These are phyloP conservation scores for Antigone vipio DNA, from an alignment of 2,113 vertebrate genomes.

Conservation along the genomic window DNA sequence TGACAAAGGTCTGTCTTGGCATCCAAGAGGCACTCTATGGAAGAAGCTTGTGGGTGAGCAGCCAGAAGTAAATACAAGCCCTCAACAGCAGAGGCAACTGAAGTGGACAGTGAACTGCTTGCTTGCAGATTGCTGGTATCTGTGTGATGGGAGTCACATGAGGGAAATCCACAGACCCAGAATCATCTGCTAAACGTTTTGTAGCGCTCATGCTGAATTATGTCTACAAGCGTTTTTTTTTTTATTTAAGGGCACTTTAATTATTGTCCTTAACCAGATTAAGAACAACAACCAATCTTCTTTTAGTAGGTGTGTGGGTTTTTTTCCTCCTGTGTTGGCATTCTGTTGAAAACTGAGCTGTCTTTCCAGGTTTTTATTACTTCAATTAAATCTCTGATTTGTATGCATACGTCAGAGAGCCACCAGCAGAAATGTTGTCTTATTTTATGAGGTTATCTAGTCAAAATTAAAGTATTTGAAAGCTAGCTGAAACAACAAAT, in stretches of 20 bases:
- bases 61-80: background rate
- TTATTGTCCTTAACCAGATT: background rate
- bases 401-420: background rate
- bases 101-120: background rate
- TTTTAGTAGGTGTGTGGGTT: background rate
- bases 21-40: background rate
- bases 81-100: background rate
- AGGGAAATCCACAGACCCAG: background rate
- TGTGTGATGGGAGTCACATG: background rate
- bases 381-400: background rate
- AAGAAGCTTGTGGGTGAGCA: background rate
- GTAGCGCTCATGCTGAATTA: background rate
- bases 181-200: background rate
- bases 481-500: background rate
- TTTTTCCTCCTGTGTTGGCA: background rate
- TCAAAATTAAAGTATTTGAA: background rate
- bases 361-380: background rate
- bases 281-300: background rate
- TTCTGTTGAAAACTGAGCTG: background rate
- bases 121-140: background rate
- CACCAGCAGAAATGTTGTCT: background rate
- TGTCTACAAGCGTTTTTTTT: background rate
- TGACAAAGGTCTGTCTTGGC: background rate
- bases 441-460: background rate
- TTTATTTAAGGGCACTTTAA: background rate